Base-by-base conservation (phyloP, 2,797 vertebrate genomes). In the Myotis pilosus region DNA sequence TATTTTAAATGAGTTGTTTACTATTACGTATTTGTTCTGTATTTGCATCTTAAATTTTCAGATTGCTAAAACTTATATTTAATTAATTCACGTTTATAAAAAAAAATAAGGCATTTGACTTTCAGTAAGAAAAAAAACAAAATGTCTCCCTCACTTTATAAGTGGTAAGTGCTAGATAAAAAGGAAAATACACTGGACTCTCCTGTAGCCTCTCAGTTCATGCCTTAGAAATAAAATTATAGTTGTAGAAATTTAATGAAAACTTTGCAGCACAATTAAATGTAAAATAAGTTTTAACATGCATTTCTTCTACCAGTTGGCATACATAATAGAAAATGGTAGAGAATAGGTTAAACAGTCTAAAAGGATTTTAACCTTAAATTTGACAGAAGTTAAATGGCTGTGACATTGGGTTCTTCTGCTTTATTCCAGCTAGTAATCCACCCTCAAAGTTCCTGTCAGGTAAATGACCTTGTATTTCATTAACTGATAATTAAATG, bases 401-500 rank as follows among this genome's bases (percentile, higher is more conserved):
- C 98, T 98, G 98, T 99, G 99, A 99, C 98, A 99, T 98, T 98
- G 98, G 98, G 98, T 98, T 98, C 98, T 98, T 98, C 98, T 98
- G 98, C 98, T 98, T 99, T 98, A 98, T 98, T 98, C 98, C 98
- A 98, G 98, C 98, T 98, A 98, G 98, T 98, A 98, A 99, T 98
- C 98, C 98, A 99, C 98, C 99, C 99, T 99, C 99, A 99, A 99
- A 99, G 98, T 99, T 98, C 98, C 98, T 99, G 99, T 99, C 99
- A 99, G 99, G 99, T 99, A 99, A 98, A 99, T 99, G 99, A 99
- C 99, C 99, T 99, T 99, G 99, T 99, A 99, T 99, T 99, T 99
- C 99, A 99, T 99, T 99, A 99, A 99, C 99, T 99, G 99, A 99
- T 99, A 99, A 99, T 99, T 99, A 99, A 99, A 99, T 99, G 99